Evolutionary conservation across 2,113 vertebrate genomes (phyloP).

Genomic region (Leuciscus idus): DNA sequence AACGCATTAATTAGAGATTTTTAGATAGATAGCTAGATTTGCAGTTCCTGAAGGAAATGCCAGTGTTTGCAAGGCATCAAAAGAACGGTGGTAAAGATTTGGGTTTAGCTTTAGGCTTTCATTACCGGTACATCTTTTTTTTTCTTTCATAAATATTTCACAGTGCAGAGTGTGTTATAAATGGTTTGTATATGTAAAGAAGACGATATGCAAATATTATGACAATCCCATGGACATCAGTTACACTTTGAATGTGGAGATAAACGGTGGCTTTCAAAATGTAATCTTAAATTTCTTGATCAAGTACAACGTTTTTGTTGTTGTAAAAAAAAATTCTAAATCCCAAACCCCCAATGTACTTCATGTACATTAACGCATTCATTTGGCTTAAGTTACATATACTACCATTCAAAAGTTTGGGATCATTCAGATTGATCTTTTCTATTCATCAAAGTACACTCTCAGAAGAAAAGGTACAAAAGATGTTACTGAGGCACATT

Average conservation of each 20-base stretch:
- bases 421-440: not conserved
- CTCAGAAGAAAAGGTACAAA: no score
- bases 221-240: no score
- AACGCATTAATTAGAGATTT: not conserved
- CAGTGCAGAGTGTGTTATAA: not conserved
- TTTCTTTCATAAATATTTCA: not conserved
- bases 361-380: not conserved
- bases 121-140: not conserved
- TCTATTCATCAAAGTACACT: no score
- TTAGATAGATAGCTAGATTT: not conserved
- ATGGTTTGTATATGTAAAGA: no score
- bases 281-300: not conserved
- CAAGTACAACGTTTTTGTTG: not conserved
- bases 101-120: not conserved
- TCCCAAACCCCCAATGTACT: not conserved
- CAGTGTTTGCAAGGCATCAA: slow-evolving; percentile 1
- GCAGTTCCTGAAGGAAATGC: not conserved
- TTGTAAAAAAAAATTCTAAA: not conserved
- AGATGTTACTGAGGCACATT: no score
- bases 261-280: not conserved
- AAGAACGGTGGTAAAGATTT: not conserved
- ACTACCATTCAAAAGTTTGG: not conserved
- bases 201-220: not conserved
- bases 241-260: not conserved
- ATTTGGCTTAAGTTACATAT: no score